Percentiles rank a stretch among this genome's conserved stretches.
These are phyloP conservation scores for Rhodophaea formosa DNA, from an alignment of 2,888 invertebrate species.

Conservation along the genomic window DNA sequence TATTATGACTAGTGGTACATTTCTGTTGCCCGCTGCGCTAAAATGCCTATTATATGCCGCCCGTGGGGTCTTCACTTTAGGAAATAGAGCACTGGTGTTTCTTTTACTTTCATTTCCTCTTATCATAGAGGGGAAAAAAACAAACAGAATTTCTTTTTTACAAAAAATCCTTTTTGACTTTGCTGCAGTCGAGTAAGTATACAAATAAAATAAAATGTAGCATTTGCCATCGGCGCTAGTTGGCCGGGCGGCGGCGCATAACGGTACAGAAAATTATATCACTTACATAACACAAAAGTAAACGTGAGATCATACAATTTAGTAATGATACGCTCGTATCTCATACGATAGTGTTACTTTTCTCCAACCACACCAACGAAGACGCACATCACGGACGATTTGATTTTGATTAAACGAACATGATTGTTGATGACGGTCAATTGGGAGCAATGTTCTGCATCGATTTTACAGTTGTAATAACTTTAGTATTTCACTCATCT, in stretches of 20 bases:
- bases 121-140: no score
- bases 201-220: not conserved
- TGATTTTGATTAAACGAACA: not conserved
- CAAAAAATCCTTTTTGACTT: no score
- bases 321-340: conserved; percentile 22
- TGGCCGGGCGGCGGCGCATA: no score
- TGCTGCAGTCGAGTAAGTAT: no score
- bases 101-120: no score
- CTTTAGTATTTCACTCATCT: not conserved
- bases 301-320: conserved; percentile 33
- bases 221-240: not conserved
- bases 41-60: no score
- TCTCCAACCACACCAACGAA: not conserved
- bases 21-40: no score
- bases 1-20: no score
- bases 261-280: conserved; percentile 38
- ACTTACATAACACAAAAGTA: conserved; percentile 45
- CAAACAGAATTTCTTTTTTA: no score
- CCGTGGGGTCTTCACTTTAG: no score
- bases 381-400: not conserved
- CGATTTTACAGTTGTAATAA: not conserved
- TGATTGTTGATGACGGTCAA: conserved; percentile 8
- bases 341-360: not conserved
- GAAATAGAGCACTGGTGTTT: no score
- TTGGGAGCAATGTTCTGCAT: conserved; percentile 17